Conservation (phyloP, 1,140 invertebrate genomes). For the Plectrocnemia conspersa region DNA sequence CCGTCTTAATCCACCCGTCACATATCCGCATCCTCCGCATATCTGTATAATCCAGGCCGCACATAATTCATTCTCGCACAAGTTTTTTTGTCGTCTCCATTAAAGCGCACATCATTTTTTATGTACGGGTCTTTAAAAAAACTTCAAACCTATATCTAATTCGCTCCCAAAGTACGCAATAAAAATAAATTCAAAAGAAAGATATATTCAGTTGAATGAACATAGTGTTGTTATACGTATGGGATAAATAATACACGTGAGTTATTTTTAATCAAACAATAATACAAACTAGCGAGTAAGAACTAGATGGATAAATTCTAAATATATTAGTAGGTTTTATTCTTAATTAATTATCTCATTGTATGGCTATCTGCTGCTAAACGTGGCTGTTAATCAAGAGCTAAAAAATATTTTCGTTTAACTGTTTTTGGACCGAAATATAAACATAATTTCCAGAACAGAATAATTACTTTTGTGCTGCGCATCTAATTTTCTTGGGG, state of each 20-base stretch:
- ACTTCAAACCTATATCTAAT: slow-evolving; percentile 6
- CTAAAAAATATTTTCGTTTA: too few species aligned
- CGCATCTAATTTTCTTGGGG: too few species aligned
- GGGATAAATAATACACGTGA: background rate
- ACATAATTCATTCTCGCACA: slow-evolving; percentile 12
- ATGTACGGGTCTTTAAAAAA: background rate
- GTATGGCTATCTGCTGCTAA: too few species aligned
- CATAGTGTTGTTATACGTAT: background rate
- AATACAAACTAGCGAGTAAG: too few species aligned
- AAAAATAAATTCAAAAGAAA: background rate
- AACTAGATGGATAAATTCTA: too few species aligned
- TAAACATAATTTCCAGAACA: too few species aligned
- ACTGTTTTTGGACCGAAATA: too few species aligned
- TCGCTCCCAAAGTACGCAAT: too few species aligned
- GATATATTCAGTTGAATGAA: background rate
- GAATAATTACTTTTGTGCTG: too few species aligned
- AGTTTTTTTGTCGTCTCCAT: slow-evolving; percentile 4
- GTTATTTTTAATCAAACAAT: background rate
- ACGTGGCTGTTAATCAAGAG: too few species aligned
- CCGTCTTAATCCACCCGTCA: slow-evolving; percentile 2
- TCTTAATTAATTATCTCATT: too few species aligned
- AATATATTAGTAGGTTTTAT: too few species aligned
- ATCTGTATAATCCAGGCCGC: slow-evolving; percentile 16
- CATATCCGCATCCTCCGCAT: slow-evolving; percentile 8
- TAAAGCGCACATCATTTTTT: slow-evolving; percentile 2